phyloP scores from a whole-genome alignment of 92 coral and sea anemone species.

The Parazoanthus swiftii region DNA sequence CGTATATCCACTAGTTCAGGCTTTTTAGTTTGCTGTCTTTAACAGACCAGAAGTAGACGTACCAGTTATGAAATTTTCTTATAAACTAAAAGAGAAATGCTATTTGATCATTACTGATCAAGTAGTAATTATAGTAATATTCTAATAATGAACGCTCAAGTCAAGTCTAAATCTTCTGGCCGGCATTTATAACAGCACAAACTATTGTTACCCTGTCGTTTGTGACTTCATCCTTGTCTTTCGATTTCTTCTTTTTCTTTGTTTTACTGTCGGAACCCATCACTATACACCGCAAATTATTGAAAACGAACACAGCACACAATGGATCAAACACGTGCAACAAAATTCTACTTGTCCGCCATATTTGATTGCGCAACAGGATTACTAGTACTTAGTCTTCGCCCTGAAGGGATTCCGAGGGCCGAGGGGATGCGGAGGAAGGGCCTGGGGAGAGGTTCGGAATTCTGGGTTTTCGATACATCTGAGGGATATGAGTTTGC shows the following conservation, averaged over 20 bases:
- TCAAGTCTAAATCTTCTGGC: neutral
- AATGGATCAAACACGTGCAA: conserved; percentile 34
- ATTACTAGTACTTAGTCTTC: neutral
- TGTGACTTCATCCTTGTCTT: conserved; percentile 23
- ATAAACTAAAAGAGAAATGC: no score
- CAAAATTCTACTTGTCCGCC: conserved; percentile 13
- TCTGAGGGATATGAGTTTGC: no score
- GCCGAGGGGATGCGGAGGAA: no score
- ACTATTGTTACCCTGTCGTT: neutral
- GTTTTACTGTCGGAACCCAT: conserved; percentile 35
- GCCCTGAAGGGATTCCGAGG: neutral
- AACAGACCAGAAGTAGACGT: no score
- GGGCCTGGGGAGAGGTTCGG: no score
- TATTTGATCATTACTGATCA: no score
- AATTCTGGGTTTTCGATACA: no score
- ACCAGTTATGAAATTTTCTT: no score
- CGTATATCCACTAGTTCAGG: no score
- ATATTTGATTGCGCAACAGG: neutral
- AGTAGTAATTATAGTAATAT: no score
- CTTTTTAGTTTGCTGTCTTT: no score
- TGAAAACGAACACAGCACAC: neutral
- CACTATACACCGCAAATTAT: neutral
- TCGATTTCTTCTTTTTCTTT: conserved; percentile 43
- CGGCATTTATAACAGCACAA: neutral
- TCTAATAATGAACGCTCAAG: no score